A percentile compares a stretch with the other conserved stretches of the same genome.
These are phyloP conservation scores for Stictonetta naevosa DNA, from an alignment of 2,113 vertebrate species.

Conservation along the genomic window DNA sequence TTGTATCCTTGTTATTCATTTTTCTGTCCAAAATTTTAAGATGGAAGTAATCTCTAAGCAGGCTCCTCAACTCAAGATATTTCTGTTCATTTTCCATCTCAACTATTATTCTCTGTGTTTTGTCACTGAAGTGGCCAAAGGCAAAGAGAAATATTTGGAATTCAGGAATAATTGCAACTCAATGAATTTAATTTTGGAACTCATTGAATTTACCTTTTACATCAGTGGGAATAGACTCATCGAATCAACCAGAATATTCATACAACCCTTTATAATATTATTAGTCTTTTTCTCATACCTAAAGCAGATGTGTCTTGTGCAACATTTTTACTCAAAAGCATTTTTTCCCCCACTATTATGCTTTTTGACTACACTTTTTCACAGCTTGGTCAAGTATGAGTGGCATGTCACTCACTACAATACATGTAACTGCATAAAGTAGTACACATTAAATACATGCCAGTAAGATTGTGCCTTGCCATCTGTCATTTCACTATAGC, in stretches of 20 bases:
- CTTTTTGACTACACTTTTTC: background rate
- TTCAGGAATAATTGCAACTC: no score
- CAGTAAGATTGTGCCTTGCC: background rate
- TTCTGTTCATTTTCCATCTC: background rate
- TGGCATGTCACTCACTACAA: background rate
- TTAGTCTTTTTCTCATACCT: background rate
- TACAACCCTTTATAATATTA: background rate
- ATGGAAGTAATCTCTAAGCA: background rate
- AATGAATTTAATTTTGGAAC: background rate
- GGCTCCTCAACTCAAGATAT: background rate
- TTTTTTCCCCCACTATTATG: background rate
- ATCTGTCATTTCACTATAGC: background rate
- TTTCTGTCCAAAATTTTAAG: background rate
- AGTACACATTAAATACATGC: background rate
- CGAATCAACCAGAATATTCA: background rate
- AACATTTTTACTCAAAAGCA: background rate
- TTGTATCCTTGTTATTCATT: background rate
- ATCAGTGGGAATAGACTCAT: background rate
- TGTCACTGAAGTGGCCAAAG: background rate
- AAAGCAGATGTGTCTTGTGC: background rate
- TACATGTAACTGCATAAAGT: background rate
- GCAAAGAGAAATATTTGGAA: background rate
- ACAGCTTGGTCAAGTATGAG: background rate
- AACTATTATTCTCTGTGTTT: background rate
- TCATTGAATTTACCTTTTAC: background rate